Base-by-base conservation (phyloP, 2,113 vertebrate genomes). In the Clinocottus analis region DNA sequence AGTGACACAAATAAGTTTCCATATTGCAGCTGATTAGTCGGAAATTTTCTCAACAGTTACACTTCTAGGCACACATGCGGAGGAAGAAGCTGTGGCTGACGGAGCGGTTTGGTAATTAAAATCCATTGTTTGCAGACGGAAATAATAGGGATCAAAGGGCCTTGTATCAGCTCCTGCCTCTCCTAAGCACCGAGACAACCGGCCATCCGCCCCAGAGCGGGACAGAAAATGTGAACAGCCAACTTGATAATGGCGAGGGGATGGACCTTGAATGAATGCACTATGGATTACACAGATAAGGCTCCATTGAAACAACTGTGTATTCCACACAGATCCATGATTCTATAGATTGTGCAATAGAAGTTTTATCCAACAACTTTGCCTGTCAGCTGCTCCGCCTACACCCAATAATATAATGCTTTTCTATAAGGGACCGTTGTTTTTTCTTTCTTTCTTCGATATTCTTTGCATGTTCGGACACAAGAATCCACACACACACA, bases 101-200 rank as follows among this genome's bases (percentile, higher is more conserved):
- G 58, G 59, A 80, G 73, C 66, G 41, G 74, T 82, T 83, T 87
- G 85, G 85, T 89, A 89, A 92, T 91, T 90, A 85, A 87, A 89
- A 90, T 90, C 83, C 80, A 84, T 89, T 89, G 91, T 91, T 93
- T 90, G 79, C 81, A 67, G 58, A 68, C 61, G 69, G 75, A 83
- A 90, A 90, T 85, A 92, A 92, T 78, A 77, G 83, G 80, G 89
- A 92, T 89, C 88, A 90, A 85, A 92, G 78, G 85, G 69, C 80
- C 86, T 84, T 84, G 87, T 83, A 87, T 90, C 85, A 83, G 81
- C 85, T n/a, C n/a, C n/a, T n/a, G n/a, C n/a, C n/a, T n/a, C n/a
- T n/a, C n/a, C n/a, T n/a, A n/a, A n/a, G n/a, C n/a, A 85, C 75
- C 80, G 51, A 88, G 66, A 91, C 88, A 88, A 86, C 83, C 72